Evolutionary conservation across 2,797 vertebrate species (phyloP).

Genomic region (Salmo trutta): DNA sequence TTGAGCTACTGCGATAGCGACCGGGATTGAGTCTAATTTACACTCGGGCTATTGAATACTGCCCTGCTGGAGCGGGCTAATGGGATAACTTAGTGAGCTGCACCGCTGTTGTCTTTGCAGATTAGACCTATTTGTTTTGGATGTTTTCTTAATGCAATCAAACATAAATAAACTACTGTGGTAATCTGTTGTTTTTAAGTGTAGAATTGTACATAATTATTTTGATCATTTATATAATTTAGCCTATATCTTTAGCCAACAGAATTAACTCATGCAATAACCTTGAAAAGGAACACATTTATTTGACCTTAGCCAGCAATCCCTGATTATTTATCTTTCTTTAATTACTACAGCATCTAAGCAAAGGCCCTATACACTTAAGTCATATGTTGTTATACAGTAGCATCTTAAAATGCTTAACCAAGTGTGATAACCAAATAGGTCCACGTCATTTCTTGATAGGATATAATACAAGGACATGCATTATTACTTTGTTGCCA

Average conservation of each 20-base stretch:
- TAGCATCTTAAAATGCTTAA: background rate
- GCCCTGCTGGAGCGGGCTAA: slow-evolving; percentile 67
- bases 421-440: background rate
- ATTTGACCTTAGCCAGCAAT: background rate
- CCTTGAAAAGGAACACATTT: background rate
- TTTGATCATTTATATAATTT: background rate
- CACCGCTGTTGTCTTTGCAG: slow-evolving; percentile 55
- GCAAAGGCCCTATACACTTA: background rate
- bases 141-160: slow-evolving; percentile 65
- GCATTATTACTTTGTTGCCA: background rate
- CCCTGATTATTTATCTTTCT: background rate
- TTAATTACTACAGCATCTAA: background rate
- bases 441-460: background rate
- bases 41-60: slow-evolving; percentile 62
- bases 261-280: background rate
- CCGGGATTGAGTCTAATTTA: slow-evolving; percentile 69
- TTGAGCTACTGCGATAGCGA: slow-evolving; percentile 48
- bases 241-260: background rate
- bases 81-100: slow-evolving; percentile 65
- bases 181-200: slow-evolving; percentile 27
- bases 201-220: background rate
- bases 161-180: slow-evolving; percentile 58
- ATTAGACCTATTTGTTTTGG: slow-evolving; percentile 75
- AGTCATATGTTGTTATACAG: background rate
- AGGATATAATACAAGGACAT: background rate